Conservation (phyloP, 2,113 vertebrate species). For the Cochlearius cochlearius region DNA sequence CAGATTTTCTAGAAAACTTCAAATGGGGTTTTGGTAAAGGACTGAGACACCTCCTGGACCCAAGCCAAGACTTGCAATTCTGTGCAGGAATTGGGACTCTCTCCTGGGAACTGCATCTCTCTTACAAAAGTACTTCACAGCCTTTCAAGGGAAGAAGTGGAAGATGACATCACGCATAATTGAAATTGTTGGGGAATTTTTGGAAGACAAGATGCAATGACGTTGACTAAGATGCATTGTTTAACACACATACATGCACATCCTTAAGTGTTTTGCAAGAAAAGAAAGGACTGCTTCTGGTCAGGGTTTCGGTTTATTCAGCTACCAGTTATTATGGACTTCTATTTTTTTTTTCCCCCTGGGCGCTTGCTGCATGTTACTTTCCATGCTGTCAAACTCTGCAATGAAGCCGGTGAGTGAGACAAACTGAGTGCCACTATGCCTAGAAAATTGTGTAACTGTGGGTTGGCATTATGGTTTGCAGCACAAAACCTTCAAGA, state of each 20-base stretch:
- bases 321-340: not conserved
- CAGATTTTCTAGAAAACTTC: not conserved
- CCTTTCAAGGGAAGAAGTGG: not conserved
- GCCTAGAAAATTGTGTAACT: not conserved
- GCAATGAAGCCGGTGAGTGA: not conserved
- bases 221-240: fast-evolving
- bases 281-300: not conserved
- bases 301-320: conserved; percentile 22
- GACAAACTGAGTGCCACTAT: not conserved
- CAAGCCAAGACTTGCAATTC: not conserved
- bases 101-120: not conserved
- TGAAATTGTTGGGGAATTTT: not conserved
- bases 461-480: not conserved
- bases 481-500: not conserved
- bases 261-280: not conserved
- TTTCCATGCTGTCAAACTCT: not conserved
- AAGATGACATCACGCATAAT: not conserved
- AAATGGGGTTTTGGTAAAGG: not conserved
- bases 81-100: not conserved
- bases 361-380: not conserved
- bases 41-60: not conserved
- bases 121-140: not conserved
- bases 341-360: not conserved
- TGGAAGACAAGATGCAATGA: not conserved
- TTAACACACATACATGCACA: not conserved